A percentile compares a stretch with the other conserved stretches of the same genome.
phyloP scores from a whole-genome alignment of 2,113 vertebrate species.

The Grammomys surdaster region DNA sequence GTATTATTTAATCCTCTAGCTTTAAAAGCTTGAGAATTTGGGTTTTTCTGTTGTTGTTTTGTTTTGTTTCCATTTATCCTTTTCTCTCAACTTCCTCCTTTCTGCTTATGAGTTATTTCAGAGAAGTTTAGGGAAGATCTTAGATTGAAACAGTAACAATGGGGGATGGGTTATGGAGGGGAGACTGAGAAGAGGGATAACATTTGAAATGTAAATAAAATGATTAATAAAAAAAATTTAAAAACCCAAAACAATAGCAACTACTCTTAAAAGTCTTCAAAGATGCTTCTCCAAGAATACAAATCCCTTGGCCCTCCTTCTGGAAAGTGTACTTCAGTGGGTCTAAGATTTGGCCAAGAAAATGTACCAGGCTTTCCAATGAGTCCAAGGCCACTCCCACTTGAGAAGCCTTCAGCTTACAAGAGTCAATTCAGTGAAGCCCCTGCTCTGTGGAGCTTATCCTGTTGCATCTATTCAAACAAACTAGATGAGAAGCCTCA shows the following conservation, averaged over 20 bases:
- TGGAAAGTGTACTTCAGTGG: neutral
- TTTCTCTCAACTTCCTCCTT: neutral
- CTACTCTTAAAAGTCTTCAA: neutral
- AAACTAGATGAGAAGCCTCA: neutral
- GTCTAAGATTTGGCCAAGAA: neutral
- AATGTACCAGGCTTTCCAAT: neutral
- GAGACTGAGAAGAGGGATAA: too few relatives aligned
- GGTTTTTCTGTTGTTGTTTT: neutral
- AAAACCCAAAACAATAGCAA: too few relatives aligned
- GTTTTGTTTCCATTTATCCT: neutral
- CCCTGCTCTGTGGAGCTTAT: neutral
- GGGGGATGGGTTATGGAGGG: too few relatives aligned
- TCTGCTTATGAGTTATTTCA: neutral
- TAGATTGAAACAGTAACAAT: neutral
- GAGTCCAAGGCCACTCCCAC: neutral
- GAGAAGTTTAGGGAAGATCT: conserved; percentile 34
- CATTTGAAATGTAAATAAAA: neutral
- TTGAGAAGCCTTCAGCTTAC: neutral
- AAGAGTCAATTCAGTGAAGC: neutral
- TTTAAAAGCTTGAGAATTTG: neutral
- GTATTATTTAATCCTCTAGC: neutral
- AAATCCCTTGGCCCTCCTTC: neutral
- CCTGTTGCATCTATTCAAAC: neutral
- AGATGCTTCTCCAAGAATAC: neutral
- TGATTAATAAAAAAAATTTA: too few relatives aligned